Percentiles rank a stretch among this genome's conserved stretches.
Conservation (phyloP, 1,140 invertebrate species). For the Eulimnadia texana region DNA sequence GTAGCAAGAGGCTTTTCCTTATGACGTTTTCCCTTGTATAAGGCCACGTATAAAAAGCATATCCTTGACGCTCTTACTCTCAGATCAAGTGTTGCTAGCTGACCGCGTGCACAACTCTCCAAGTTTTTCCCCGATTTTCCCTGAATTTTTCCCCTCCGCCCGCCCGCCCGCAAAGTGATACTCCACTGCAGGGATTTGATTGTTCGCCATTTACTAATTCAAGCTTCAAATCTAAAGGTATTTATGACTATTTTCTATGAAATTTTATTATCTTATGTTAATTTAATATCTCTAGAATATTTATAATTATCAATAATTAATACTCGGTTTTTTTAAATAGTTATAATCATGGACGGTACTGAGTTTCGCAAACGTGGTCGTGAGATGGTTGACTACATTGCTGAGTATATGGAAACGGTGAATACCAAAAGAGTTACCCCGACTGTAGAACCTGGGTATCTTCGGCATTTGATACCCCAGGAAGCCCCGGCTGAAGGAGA, state of each 20-base stretch:
- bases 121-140: too few species aligned
- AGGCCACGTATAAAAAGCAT: neutral
- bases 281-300: too few species aligned
- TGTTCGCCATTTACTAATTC: too few species aligned
- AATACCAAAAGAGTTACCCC: conserved; percentile 63
- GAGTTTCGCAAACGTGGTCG: conserved; percentile 77
- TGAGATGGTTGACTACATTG: conserved; percentile 90
- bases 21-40: neutral
- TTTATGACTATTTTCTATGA: too few species aligned
- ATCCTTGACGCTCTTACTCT: neutral
- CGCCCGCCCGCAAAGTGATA: too few species aligned
- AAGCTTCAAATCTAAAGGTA: too few species aligned
- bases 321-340: neutral
- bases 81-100: neutral
- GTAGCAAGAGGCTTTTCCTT: neutral
- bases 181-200: too few species aligned
- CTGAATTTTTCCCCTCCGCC: too few species aligned
- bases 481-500: conserved; percentile 69
- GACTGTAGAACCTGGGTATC: conserved; percentile 64
- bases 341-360: conserved; percentile 65
- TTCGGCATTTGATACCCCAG: conserved; percentile 61
- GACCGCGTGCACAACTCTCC: neutral
- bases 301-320: too few species aligned
- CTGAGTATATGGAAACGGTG: conserved; percentile 79
- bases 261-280: too few species aligned